Evolutionary conservation across 2,888 invertebrate genomes (phyloP).

Genomic region (Lasioglossum zephyrum): DNA sequence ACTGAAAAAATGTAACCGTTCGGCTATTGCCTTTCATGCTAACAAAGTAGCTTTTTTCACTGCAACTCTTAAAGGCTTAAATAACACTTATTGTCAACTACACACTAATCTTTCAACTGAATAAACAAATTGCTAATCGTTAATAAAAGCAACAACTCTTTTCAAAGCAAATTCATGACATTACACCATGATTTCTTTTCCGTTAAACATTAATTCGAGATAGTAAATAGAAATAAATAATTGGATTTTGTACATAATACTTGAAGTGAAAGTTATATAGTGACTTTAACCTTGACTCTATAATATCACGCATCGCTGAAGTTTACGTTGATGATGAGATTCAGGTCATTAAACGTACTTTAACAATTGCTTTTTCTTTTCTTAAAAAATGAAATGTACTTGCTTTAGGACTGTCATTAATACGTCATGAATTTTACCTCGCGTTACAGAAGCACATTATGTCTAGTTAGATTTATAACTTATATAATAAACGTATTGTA

Average conservation of each 20-base stretch:
- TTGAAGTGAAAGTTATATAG: slow-evolving; percentile 26
- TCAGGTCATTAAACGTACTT: slow-evolving; percentile 20
- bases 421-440: slow-evolving; percentile 41
- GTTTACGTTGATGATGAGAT: slow-evolving; percentile 19
- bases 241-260: slow-evolving; percentile 47
- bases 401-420: slow-evolving; percentile 25
- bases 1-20: slow-evolving; percentile 31
- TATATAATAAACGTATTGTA: slow-evolving; percentile 73
- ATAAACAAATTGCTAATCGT: slow-evolving; percentile 29
- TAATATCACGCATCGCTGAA: slow-evolving; percentile 28
- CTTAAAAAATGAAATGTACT: slow-evolving; percentile 17
- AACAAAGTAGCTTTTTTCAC: slow-evolving; percentile 31
- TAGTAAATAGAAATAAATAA: slow-evolving; percentile 56
- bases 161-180: slow-evolving; percentile 14
- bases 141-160: slow-evolving; percentile 11
- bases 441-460: slow-evolving; percentile 50
- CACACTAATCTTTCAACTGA: slow-evolving; percentile 46
- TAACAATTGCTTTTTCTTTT: slow-evolving; percentile 3
- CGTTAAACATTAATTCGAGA: slow-evolving; percentile 38
- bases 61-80: slow-evolving; percentile 37
- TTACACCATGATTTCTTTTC: slow-evolving; percentile 7
- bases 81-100: slow-evolving; percentile 66
- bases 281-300: slow-evolving; percentile 25
- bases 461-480: slow-evolving; percentile 59
- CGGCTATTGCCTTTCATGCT: slow-evolving; percentile 57